Evolutionary conservation across 1,140 invertebrate species (phyloP), one percentile per base, ranked within the genome.

Genomic region (Eulimnadia texana): DNA sequence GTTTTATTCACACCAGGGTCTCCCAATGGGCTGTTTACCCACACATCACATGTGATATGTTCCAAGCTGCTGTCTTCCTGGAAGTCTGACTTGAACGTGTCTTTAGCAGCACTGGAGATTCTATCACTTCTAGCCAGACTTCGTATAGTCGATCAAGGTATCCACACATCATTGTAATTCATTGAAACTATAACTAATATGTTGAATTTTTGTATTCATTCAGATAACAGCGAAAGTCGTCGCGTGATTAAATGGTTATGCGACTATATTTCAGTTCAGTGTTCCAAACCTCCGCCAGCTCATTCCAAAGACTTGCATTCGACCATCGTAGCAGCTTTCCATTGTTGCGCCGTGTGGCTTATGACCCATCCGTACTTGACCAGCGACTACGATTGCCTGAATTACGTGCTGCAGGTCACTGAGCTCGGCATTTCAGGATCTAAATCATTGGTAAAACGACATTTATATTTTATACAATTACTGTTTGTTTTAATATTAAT

Each of bases 261-360:
- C 74, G 92, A 98, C 77, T 98, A 97, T 72, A 97, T 99, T 67
- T 84, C 88, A 25, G 87, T 86, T 72, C 95, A 63, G 28, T 97
- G 96, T 77, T 92, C 85, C 65, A 81, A 93, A 57, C 95, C 95
- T 20, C 93, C 95, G 25, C 91, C 85, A 52, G 86, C 86, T 52
- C 96, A 99, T 79, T 97, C 93, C 6, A 90, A 93, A 73, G 95
- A 99, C 78, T 80, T 99, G 59, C 96, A 99, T 77, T 98, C 94
- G 3, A 92, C 92, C 62, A 97, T 97, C 64, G 93, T 97, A 22
- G 91, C 92, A 20, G 93, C 93, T 0, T 96, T 93, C 74, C 82
- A 85, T 54, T 94, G 92, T 71, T 83, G 95, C 29, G 86, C 85
- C 10, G 83, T 88, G 28, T 99, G 96, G 94, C 77, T 99, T 50